Evolutionary conservation across 92 coral and sea anemone species (phyloP), one percentile per base, ranked within the genome.

Genomic region (Epizoanthus stellaris): DNA sequence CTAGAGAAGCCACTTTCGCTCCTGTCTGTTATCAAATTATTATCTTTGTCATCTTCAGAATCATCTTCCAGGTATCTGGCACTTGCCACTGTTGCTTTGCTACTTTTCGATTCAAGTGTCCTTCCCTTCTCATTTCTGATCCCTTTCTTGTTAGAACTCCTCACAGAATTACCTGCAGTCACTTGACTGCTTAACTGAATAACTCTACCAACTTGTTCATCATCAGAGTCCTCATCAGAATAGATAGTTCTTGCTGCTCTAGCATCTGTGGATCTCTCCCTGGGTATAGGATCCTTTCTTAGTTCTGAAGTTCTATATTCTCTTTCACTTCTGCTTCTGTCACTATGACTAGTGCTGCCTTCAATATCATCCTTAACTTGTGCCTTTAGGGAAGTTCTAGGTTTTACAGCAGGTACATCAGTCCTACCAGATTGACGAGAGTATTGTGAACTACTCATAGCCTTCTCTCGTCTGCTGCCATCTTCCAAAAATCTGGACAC

Each of bases 211-310:
- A 79, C 71, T 43, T 79, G 36, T 43, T 79, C 83, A 20, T 79
- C 83, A 63, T 79, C 83, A 19, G 83, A 79, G 14, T 63, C 83
- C 64, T 76, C 81, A 34, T 76, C 83, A 21, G 83, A 43, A 12
- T 43, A 40, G 4, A 79, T 62, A 14, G 43, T 25, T n/a, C 5
- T 38, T 59, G 23, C 43, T 54, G 34, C 21, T 75, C 23, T 67
- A 39, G 71, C 49, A n/a, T 43, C 60, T 11, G 9, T 2, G 52
- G 73, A 34, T 79, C 56, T 76, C 23, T 3, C 64, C 34, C 59
- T 63, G 16, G 60, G 23, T 4, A 62, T 61, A 14, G 5, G 19
- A 17, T 45, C 71, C 61, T 63, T 20, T 21, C 45, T 45, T 7
- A 6, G 59, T 58, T 12, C 21, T 42, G 72, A 42, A 79, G 19